Percentiles rank a stretch among this genome's conserved stretches.
phyloP scores from a whole-genome alignment of 2,113 vertebrate species.

The Microcebus lehilahytsara region DNA sequence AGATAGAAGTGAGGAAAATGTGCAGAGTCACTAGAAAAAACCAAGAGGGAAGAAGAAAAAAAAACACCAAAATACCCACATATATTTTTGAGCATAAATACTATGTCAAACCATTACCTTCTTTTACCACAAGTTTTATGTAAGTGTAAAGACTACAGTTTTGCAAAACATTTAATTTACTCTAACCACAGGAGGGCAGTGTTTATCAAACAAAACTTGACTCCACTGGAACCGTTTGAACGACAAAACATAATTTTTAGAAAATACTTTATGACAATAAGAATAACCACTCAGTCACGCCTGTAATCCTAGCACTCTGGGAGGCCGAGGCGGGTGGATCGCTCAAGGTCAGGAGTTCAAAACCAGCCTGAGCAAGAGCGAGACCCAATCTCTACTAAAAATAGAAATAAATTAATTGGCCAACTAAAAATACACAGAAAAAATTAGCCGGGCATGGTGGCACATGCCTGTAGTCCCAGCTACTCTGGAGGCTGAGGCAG shows the following conservation, averaged over 20 bases:
- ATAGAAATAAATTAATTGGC: too few species aligned
- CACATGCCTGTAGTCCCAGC: too few species aligned
- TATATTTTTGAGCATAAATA: conserved; percentile 35
- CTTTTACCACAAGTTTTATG: neutral
- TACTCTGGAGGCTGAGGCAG: too few species aligned
- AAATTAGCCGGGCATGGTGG: too few species aligned
- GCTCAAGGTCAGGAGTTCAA: too few species aligned
- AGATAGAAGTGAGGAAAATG: neutral
- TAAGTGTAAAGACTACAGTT: neutral
- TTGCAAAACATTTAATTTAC: conserved; percentile 28
- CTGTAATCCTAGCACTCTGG: too few species aligned
- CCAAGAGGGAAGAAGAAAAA: neutral
- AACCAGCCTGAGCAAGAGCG: too few species aligned
- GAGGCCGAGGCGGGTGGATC: too few species aligned
- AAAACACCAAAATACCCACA: neutral
- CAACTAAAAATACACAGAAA: too few species aligned
- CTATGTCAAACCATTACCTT: neutral
- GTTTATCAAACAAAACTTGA: conserved; percentile 46
- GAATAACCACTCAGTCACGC: neutral
- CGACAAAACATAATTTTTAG: neutral
- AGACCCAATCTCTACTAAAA: too few species aligned
- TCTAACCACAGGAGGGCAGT: conserved; percentile 71
- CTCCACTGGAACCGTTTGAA: neutral
- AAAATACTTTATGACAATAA: conserved; percentile 19
- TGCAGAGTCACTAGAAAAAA: neutral